Evolutionary conservation across 1,140 invertebrate species (phyloP).

Genomic region (Drosophila novamexicana): DNA sequence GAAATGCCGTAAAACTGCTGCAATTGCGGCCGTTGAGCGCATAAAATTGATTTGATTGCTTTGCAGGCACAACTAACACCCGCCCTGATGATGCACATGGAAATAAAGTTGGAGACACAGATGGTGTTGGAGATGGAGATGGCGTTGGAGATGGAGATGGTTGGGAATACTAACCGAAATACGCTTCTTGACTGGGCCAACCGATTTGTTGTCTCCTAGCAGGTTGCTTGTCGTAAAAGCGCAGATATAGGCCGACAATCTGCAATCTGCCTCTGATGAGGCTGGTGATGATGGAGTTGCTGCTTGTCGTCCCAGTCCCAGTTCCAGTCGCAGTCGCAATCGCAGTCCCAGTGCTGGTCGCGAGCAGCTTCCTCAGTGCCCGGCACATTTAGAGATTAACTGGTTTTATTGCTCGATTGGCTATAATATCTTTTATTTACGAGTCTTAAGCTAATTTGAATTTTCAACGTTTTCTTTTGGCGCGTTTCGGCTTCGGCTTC

Average conservation of each 20-base stretch:
- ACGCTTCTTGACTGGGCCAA: slow-evolving; percentile 45
- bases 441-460: slow-evolving; percentile 82
- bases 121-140: not conserved
- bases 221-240: slow-evolving; percentile 48
- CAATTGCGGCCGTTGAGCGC: slow-evolving; percentile 28
- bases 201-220: slow-evolving; percentile 49
- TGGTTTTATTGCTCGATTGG: slow-evolving; percentile 83
- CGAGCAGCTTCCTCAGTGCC: slow-evolving; percentile 44
- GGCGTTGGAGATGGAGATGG: slow-evolving; percentile 2
- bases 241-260: slow-evolving; percentile 33
- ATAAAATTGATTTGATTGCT: slow-evolving; percentile 59
- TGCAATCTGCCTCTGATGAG: slow-evolving; percentile 11
- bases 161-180: slow-evolving; percentile 41
- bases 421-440: slow-evolving; percentile 84
- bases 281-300: slow-evolving; percentile 33
- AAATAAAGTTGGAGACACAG: slow-evolving; percentile 2
- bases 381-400: slow-evolving; percentile 82
- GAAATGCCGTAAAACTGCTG: slow-evolving; percentile 53
- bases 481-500: slow-evolving; percentile 29
- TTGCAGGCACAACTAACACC: slow-evolving; percentile 38
- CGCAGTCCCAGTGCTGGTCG: slow-evolving; percentile 1
- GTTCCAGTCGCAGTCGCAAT: slow-evolving; percentile 4
- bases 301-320: slow-evolving; percentile 8
- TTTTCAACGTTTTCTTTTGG: slow-evolving; percentile 82
- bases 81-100: slow-evolving; percentile 34